Base-by-base conservation (phyloP, 2,888 invertebrate genomes). In the Nysson spinosus region DNA sequence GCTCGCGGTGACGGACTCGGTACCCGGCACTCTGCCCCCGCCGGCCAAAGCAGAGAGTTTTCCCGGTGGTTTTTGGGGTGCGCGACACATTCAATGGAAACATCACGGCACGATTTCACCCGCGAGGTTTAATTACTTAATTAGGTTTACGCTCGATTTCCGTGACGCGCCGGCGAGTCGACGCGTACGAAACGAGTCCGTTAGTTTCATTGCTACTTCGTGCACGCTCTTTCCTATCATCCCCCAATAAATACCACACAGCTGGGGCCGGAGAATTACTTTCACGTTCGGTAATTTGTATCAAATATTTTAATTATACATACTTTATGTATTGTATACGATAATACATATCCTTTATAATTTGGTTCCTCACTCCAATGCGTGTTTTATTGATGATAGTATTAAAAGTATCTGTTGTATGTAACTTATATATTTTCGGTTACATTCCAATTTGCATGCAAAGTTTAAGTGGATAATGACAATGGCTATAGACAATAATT, bases 191-290 rank as follows among this genome's bases (percentile, higher is more conserved):
- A 54, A 75, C 69, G 60, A 61, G 70, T 73, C 74, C 75, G 77
- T 76, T 77, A 74, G 78, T 77, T 77, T 78, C 79, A 70, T 71
- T 75, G 78, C 78, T 75, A 73, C 76, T 74, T 78, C 65, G 61
- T 56, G 62, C 69, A 37, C 51, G 39, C 56, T 50, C 39, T 49
- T 52, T 9, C n/a, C 9, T 9, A 16, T 14, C 40, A 24, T 39
- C 20, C 50, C 20, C 46, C 34, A 44, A 40, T 57, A 43, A 37
- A 66, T n/a, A n/a, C n/a, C n/a, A n/a, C n/a, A n/a, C n/a, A n/a
- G n/a, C n/a, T n/a, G n/a, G n/a, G n/a, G n/a, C n/a, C n/a, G n/a
- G n/a, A n/a, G n/a, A n/a, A n/a, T n/a, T n/a, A n/a, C n/a, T n/a
- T n/a, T n/a, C n/a, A n/a, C n/a, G n/a, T n/a, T n/a, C n/a, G n/a